Base-by-base conservation (phyloP, 2,888 invertebrate genomes). In the Poecilobothrus nobilitatus region DNA sequence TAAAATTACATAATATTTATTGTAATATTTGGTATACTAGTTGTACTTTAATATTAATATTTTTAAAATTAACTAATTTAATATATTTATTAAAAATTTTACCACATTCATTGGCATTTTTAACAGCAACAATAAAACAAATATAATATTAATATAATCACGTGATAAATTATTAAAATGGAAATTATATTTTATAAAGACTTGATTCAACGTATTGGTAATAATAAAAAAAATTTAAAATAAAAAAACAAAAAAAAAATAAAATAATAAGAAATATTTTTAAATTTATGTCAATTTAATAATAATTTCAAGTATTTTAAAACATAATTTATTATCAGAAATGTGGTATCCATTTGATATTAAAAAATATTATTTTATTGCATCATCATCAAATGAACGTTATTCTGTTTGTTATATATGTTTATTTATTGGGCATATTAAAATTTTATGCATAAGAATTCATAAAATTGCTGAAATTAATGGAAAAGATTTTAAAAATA, bases 391-490 rank as follows among this genome's bases (percentile, higher is more conserved):
- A 18, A 53, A 53, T 53, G 53, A 53, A 53, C 2, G 53, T 53
- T 53, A 53, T 53, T 53, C 53, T 3, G n/a, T 15, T 12, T 15
- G 15, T 53, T 53, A 53, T 53, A 53, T 53, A 53, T 18, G 15
- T 18, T 15, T 53, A n/a, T 53, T 53, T 12, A 53, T 53, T 18
- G 53, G 12, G 18, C 53, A 53, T 18, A 18, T 53, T 53, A 53
- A 53, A 53, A n/a, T n/a, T 18, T 53, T 53, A 53, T n/a, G 53
- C n/a, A 2, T 53, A 53, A 71, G 76, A 27, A 73, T 76, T 6
- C 18, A 70, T 1, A 66, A 73, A 68, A 74, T 76, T 66, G 75
- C 75, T 18, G 70, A 70, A 15, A 69, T 71, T 9, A 2, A 0
- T 0, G 1, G 0, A 7, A 20, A 12, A 1, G 33, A 61, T 22